Evolutionary conservation across 2,797 vertebrate species (phyloP), one percentile per base, ranked within the genome.

Genomic region (Brotogeris chrysoptera): DNA sequence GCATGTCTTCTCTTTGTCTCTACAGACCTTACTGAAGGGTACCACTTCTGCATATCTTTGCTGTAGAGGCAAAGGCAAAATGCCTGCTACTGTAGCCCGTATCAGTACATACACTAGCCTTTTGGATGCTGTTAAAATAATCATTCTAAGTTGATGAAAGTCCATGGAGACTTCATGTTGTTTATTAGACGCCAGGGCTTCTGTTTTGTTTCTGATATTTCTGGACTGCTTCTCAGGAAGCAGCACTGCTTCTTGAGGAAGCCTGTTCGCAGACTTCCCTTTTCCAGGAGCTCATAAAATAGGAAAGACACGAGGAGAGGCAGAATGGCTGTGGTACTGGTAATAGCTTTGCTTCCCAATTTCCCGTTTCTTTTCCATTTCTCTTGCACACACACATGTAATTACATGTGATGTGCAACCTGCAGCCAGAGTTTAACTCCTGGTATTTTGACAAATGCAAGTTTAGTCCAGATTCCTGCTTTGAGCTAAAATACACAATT

Each of bases 111-210:
- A 36, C 47, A 28, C 52, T 72, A 64, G 60, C 83, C 92, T 90
- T 64, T 76, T 64, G 73, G 44, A 88, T 77, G 71, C 77, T 88
- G 89, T 77, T 91, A 76, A 86, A 95, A 86, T 71, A 81, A 95
- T 83, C 69, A 79, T 83, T 86, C 39, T 25, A 73, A 84, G 86
- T 47, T 86, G 49, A 50, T 64, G 81, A 50, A 86, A 94, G 83
- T 76, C 91, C 63, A 43, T 3, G 0, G 87, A 90, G 59, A 32
- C 70, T 73, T n/a, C 24, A 8, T 3, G 63, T 88, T 87, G 60
- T 92, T 88, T 80, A 70, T 70, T 72, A 88, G 65, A 79, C 70
- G 43, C 49, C 34, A 70, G 86, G 80, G 82, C n/a, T 86, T 94
- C 80, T 94, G 44, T 57, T 85, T 72, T 63, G 53, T 80, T 91